phyloP scores from a whole-genome alignment of 1,140 invertebrate species.

The Lepidotrigona ventralis region DNA sequence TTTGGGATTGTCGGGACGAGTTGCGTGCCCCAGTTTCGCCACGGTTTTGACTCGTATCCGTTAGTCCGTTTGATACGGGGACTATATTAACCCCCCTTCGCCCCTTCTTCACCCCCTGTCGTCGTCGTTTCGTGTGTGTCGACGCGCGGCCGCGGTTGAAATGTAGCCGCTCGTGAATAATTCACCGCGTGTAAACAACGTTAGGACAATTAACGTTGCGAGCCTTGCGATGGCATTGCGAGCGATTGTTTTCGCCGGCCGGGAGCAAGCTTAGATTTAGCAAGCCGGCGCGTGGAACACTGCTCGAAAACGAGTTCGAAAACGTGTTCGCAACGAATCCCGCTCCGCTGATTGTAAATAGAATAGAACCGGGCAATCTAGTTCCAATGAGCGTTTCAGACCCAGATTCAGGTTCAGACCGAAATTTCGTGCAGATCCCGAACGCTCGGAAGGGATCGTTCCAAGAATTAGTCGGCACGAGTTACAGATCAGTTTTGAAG shows the following conservation, averaged over 20 bases:
- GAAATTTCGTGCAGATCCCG: too few relatives aligned
- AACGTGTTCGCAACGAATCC: background rate
- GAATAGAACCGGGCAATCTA: background rate
- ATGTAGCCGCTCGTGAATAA: slow-evolving; percentile 3
- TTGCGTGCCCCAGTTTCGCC: slow-evolving; percentile 13
- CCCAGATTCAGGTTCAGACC: too few relatives aligned
- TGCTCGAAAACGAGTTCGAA: background rate
- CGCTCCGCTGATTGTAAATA: background rate
- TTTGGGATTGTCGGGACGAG: slow-evolving; percentile 51
- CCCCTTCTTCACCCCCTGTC: background rate
- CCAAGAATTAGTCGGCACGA: background rate
- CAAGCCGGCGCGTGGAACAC: background rate
- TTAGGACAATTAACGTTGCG: slow-evolving; percentile 12
- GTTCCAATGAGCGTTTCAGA: background rate
- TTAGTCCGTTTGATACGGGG: background rate
- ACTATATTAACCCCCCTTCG: background rate
- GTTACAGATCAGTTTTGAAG: background rate
- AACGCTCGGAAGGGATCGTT: background rate
- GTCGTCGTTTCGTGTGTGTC: background rate
- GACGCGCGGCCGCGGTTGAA: background rate
- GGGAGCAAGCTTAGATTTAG: background rate
- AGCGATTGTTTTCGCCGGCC: background rate
- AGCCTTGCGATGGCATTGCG: background rate
- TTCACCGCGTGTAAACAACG: background rate
- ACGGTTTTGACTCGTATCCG: background rate